phyloP scores from a whole-genome alignment of 2,888 invertebrate genomes.

The Blastobasis lacticolella region DNA sequence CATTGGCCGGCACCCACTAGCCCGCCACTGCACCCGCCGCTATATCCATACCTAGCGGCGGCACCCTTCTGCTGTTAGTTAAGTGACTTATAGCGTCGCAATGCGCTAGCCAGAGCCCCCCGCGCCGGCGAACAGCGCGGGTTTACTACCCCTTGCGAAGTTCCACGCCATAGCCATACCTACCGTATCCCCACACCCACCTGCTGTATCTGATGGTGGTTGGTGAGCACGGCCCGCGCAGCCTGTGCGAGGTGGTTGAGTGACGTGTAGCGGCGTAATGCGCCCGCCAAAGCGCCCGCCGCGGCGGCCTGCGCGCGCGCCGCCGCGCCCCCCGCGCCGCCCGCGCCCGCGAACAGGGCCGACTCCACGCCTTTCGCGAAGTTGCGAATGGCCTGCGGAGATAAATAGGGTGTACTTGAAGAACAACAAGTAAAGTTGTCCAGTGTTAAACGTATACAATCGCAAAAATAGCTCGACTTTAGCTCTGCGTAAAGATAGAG shows the following conservation, averaged over 20 bases:
- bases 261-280: conserved; percentile 91
- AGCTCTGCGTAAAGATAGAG: too few species aligned
- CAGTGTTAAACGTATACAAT: too few species aligned
- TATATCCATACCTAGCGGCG: too few species aligned
- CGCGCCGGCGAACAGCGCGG: too few species aligned
- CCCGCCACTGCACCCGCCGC: too few species aligned
- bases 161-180: conserved; percentile 29
- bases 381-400: conserved; percentile 78
- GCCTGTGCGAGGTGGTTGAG: conserved; percentile 93
- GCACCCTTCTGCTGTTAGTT: conserved; percentile 88
- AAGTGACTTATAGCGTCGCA: conserved; percentile 92
- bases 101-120: conserved; percentile 92
- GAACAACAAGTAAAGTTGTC: neutral
- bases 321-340: conserved; percentile 87
- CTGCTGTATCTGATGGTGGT: conserved; percentile 91
- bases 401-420: neutral
- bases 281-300: conserved; percentile 92
- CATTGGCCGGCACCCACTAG: too few species aligned
- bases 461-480: too few species aligned
- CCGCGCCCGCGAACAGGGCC: conserved; percentile 89
- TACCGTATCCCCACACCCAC: conserved; percentile 51
- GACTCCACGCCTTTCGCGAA: conserved; percentile 76
- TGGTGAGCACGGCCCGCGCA: conserved; percentile 86
- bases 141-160: too few species aligned
- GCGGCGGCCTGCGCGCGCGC: conserved; percentile 94